These are phyloP conservation scores for Ooceraea biroi DNA, from an alignment of 1,140 invertebrate species.

Conservation along the genomic window DNA sequence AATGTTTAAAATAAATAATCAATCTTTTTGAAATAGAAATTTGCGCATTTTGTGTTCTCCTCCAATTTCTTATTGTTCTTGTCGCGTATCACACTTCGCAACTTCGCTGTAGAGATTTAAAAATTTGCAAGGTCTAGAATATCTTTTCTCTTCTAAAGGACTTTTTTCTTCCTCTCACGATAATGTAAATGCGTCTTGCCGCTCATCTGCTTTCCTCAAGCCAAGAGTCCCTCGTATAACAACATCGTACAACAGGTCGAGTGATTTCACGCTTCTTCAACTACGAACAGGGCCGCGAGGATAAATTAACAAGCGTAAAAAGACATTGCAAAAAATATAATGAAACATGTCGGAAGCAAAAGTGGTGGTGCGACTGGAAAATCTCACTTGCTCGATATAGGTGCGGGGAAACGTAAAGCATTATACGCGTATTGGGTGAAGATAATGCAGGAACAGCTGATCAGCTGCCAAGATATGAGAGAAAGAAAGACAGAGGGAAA, in stretches of 20 bases:
- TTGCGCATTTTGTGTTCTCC: no score
- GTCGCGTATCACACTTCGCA: no score
- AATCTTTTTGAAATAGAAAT: no score
- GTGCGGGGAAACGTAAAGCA: constrained; percentile 26
- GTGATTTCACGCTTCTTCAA: constrained; percentile 72
- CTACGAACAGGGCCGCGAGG: constrained; percentile 39
- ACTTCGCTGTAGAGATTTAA: no score
- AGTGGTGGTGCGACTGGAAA: constrained; percentile 3
- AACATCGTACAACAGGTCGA: constrained; percentile 65
- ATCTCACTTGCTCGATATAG: neutral
- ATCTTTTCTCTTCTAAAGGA: neutral
- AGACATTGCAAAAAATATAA: constrained; percentile 17
- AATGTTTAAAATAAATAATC: no score
- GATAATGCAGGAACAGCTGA: constrained; percentile 38
- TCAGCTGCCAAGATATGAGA: neutral
- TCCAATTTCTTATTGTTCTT: no score
- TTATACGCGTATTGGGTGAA: constrained; percentile 38
- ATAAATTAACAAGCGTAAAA: constrained; percentile 71
- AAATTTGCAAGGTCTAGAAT: neutral
- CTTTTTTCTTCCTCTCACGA: neutral
- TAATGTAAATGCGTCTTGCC: constrained; percentile 9
- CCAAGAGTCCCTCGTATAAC: constrained; percentile 58
- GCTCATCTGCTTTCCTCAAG: constrained; percentile 15
- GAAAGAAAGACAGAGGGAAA: constrained; percentile 3
- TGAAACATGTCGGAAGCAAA: constrained; percentile 37